Conservation (phyloP, 2,113 vertebrate genomes). For the Mus spicilegus region DNA sequence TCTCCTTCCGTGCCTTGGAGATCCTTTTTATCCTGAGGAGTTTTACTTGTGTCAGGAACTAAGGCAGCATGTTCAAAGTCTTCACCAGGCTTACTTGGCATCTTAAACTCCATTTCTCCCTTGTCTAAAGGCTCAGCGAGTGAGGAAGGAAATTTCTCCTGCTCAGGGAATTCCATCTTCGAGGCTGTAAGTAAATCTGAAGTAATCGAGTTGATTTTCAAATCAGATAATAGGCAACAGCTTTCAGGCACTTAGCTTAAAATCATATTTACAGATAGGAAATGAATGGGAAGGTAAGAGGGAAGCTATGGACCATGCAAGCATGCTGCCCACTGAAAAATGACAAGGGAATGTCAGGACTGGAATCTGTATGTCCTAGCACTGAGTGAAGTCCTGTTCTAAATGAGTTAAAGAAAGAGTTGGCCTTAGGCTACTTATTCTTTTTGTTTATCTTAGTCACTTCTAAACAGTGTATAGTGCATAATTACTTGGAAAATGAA, state of each 20-base stretch:
- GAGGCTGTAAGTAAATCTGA: conserved; percentile 98
- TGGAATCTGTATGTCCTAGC: not conserved
- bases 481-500: not conserved
- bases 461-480: not conserved
- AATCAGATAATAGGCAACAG: conserved; percentile 85
- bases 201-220: conserved; percentile 92
- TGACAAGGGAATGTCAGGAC: conserved; percentile 70
- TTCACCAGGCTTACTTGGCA: conserved; percentile 86
- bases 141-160: conserved; percentile 85
- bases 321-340: conserved; percentile 81
- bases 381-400: not conserved
- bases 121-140: conserved; percentile 84
- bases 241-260: conserved; percentile 84
- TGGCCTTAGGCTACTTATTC: not conserved
- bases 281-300: conserved; percentile 77
- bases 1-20: conserved; percentile 80
- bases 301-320: conserved; percentile 85
- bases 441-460: not conserved
- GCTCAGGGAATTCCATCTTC: conserved; percentile 96
- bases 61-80: conserved; percentile 86
- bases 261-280: conserved; percentile 79
- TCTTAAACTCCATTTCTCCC: conserved; percentile 81
- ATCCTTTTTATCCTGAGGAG: conserved; percentile 77
- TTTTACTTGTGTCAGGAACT: conserved; percentile 83
- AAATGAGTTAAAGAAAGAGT: not conserved